A percentile compares a stretch with the other conserved stretches of the same genome.
These are phyloP conservation scores for Nycticebus coucang DNA, from an alignment of 2,113 vertebrate genomes.

Conservation along the genomic window DNA sequence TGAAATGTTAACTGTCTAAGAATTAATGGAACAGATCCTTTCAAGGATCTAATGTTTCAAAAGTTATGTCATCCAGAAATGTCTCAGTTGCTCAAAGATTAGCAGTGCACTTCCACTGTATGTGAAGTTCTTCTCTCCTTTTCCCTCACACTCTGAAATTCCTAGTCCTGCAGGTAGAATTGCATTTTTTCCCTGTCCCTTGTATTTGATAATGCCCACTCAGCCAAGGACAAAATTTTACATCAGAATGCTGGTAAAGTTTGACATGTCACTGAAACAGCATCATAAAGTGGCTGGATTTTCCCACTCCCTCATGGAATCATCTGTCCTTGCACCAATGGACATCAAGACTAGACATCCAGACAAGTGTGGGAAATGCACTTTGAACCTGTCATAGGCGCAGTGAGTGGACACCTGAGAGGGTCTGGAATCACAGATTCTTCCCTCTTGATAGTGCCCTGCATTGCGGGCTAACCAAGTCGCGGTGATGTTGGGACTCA, in stretches of 20 bases:
- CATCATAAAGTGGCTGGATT: conserved; percentile 64
- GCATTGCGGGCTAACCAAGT: background rate
- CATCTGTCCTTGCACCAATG: conserved; percentile 73
- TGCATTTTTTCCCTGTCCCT: background rate
- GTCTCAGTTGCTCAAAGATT: conserved; percentile 53
- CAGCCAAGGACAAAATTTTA: conserved; percentile 50
- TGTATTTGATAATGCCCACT: conserved; percentile 12
- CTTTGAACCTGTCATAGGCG: conserved; percentile 57
- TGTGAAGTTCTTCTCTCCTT: background rate
- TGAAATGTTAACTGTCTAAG: conserved; percentile 81
- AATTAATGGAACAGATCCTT: conserved; percentile 80
- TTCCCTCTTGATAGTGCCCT: background rate
- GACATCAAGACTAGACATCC: conserved; percentile 61
- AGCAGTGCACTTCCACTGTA: background rate
- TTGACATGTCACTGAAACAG: conserved; percentile 66
- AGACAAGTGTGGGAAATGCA: conserved; percentile 76
- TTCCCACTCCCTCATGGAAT: conserved; percentile 52
- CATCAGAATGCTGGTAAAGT: conserved; percentile 15
- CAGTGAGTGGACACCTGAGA: background rate
- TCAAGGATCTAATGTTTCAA: conserved; percentile 66
- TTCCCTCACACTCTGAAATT: background rate
- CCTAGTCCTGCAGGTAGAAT: background rate
- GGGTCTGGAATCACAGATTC: background rate
- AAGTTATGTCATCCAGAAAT: conserved; percentile 64
- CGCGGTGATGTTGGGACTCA: background rate